These are phyloP conservation scores for Podocnemis expansa DNA, from an alignment of 2,113 vertebrate genomes.

Conservation along the genomic window DNA sequence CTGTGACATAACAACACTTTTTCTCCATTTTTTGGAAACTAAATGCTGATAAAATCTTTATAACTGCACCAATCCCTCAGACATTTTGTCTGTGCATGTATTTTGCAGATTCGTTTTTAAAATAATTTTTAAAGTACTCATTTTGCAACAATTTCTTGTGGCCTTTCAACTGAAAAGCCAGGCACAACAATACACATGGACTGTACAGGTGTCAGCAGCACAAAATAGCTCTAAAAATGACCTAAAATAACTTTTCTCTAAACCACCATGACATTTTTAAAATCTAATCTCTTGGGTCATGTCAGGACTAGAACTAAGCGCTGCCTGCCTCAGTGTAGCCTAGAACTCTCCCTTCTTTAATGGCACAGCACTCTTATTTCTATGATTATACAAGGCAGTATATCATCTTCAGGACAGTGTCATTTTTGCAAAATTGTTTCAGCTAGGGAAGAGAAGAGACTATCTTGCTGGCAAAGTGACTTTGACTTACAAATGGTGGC, in stretches of 20 bases:
- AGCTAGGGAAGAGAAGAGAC: constrained; percentile 15
- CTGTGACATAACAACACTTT: too few species aligned
- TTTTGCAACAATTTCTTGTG: neutral
- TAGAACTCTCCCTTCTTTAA: too few species aligned
- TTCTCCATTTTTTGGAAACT: neutral
- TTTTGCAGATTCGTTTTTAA: neutral
- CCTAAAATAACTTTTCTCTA: neutral
- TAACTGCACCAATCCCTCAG: neutral
- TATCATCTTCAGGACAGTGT: neutral
- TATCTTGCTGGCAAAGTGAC: neutral
- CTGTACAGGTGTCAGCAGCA: neutral
- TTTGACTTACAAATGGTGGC: neutral
- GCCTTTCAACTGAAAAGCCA: neutral
- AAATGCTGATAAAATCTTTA: neutral
- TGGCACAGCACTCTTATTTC: too few species aligned
- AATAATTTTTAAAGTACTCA: neutral
- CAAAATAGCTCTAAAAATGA: neutral
- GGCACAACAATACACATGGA: accelerated
- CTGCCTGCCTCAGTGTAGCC: neutral
- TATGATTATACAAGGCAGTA: neutral
- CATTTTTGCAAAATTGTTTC: neutral
- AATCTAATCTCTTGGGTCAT: neutral
- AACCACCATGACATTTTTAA: neutral
- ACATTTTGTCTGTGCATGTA: neutral
- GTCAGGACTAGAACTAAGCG: neutral